These are phyloP conservation scores for Peribatodes rhomboidaria DNA, from an alignment of 2,888 invertebrate species.

Conservation along the genomic window DNA sequence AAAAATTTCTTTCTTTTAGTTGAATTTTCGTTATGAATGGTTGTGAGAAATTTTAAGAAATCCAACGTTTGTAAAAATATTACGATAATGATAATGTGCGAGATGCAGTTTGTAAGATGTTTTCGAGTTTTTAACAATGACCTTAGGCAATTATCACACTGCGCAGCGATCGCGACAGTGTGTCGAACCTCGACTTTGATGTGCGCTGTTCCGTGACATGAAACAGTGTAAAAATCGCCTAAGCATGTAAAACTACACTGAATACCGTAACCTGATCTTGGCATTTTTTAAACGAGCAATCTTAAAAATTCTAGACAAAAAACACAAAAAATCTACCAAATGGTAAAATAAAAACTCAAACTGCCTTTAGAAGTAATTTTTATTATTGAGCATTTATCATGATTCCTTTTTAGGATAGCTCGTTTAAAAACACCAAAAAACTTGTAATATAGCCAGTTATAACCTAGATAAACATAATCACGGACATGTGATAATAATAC, in stretches of 20 bases:
- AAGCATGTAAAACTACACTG: conserved; percentile 31
- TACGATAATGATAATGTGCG: conserved; percentile 23
- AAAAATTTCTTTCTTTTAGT: conserved; percentile 36
- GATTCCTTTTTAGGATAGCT: conserved; percentile 22
- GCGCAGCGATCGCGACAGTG: too few relatives aligned
- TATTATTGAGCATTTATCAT: neutral
- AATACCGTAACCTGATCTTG: conserved; percentile 17
- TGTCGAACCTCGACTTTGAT: too few relatives aligned
- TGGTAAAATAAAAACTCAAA: neutral
- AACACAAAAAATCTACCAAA: neutral
- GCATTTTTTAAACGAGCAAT: conserved; percentile 28
- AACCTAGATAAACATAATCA: conserved; percentile 67
- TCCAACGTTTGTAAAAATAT: conserved; percentile 45
- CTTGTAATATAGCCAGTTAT: conserved; percentile 59
- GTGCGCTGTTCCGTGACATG: too few relatives aligned
- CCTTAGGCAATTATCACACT: too few relatives aligned
- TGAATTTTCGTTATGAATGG: conserved; percentile 50
- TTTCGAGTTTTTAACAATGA: conserved; percentile 42
- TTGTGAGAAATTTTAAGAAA: conserved; percentile 51
- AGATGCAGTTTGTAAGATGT: conserved; percentile 40
- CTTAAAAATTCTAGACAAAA: conserved; percentile 1
- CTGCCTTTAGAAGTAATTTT: conserved; percentile 4
- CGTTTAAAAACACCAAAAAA: conserved; percentile 27
- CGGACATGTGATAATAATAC: conserved; percentile 67
- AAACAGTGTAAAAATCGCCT: too few relatives aligned